Base-by-base conservation (phyloP, 2,797 vertebrate genomes). In the Rhinoraja longicauda region DNA sequence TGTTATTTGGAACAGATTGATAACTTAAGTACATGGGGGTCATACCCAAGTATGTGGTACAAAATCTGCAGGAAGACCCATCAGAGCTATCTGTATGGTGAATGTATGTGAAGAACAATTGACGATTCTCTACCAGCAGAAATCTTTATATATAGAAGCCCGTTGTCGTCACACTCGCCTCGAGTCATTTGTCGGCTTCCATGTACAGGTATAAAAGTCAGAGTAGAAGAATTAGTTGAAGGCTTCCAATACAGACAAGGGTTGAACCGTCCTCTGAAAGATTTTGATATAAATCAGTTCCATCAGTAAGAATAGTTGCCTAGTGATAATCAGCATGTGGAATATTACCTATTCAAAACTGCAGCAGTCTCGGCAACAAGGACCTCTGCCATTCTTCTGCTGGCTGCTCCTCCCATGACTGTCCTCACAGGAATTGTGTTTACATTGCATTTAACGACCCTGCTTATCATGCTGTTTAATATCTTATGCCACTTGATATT, bases 391-490 rank as follows among this genome's bases (percentile, higher is more conserved):
- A 53, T 73, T 70, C n/a, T 62, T 88, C n/a, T 24, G 62, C 59
- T 73, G 13, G 39, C 59, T 72, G 10, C 70, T 24, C 70, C 39
- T 75, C 39, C 39, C 67, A 53, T 73, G 67, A 57, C n/a, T 88
- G 26, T 12, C 67, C 12, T 73, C 45, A 72, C 32, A 90, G 32
- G 15, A 72, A 36, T 24, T 39, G 67, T 72, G 36, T 90, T 62
- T n/a, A 86, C 88, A 92, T n/a, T 92, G 45, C 45, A 92, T 92
- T 45, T 29, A 92, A 7, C 53, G 70, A 70, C 45, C 70, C 90
- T 92, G 64, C 90, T 92, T 73, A 92, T 10, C 70, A 75, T 92
- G 90, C 90, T 92, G 90, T 57, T 29, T 92, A 92, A 57, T 92
- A 92, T 75, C 90, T 92, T 92, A 75, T 53, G 72, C 70, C 90